Conservation (phyloP, 92 coral and sea anemone species). For the Metridium senile region DNA sequence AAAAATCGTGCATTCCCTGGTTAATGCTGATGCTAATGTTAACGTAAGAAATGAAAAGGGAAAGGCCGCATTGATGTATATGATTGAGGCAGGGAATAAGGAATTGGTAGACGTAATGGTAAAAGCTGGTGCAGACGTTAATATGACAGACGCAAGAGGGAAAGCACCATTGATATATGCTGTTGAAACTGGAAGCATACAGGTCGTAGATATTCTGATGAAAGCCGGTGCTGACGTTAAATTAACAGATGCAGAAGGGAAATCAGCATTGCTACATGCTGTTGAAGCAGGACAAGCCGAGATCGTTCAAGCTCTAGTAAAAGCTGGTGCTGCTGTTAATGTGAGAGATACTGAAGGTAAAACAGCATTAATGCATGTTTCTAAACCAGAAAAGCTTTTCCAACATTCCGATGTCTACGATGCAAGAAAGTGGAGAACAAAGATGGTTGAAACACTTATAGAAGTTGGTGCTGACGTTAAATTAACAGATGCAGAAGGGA, state of each 20-base stretch:
- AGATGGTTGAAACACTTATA: not conserved
- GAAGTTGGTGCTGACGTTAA: slow-evolving; percentile 6
- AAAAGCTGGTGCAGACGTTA: slow-evolving; percentile 3
- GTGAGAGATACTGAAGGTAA: not conserved
- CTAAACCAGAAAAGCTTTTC: not conserved
- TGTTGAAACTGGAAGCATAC: not conserved
- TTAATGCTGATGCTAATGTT: slow-evolving; percentile 7
- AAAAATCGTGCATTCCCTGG: not conserved
- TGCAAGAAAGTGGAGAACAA: not conserved
- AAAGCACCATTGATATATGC: slow-evolving; percentile 4
- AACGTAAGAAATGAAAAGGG: not conserved
- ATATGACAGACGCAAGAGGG: not conserved
- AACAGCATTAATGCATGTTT: slow-evolving; percentile 3
- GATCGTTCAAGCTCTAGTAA: no score
- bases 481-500: not conserved
- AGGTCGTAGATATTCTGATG: not conserved
- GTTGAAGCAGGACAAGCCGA: no score
- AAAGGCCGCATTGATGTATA: slow-evolving; percentile 1
- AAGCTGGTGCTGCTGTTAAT: no score
- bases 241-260: not conserved
- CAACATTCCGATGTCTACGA: no score
- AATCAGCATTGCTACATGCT: slow-evolving; percentile 16
- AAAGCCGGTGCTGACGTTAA: not conserved
- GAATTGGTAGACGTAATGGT: not conserved
- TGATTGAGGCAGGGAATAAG: not conserved